Percentiles rank a stretch among this genome's conserved stretches.
Evolutionary conservation across 1,140 invertebrate genomes (phyloP).

Genomic region (Sitophilus oryzae): DNA sequence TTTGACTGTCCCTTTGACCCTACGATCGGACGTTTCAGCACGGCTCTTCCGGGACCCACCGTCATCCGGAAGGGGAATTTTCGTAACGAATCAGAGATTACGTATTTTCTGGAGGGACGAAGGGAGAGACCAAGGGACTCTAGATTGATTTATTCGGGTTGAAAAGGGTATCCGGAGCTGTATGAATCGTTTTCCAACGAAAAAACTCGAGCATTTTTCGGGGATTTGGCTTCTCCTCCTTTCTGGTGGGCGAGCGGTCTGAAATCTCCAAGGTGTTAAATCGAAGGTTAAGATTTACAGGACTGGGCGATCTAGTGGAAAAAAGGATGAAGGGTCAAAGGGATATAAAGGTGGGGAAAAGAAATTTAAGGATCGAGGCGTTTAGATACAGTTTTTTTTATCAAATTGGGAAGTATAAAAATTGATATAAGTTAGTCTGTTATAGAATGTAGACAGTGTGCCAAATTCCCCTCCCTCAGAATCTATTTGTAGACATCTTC

Average conservation of each 20-base stretch:
- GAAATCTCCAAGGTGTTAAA: constrained; percentile 18
- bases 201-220: constrained; percentile 1
- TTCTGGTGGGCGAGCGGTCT: too few relatives aligned
- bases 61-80: constrained; percentile 5
- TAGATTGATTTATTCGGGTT: constrained; percentile 19
- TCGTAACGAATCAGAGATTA: constrained; percentile 15
- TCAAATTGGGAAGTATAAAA: too few relatives aligned
- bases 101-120: constrained; percentile 10
- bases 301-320: too few relatives aligned
- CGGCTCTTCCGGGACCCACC: not conserved
- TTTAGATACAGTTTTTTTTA: not conserved
- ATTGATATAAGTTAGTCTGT: too few relatives aligned
- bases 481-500: too few relatives aligned
- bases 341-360: too few relatives aligned
- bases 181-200: constrained; percentile 17
- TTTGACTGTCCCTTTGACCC: too few relatives aligned
- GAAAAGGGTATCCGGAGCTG: constrained; percentile 10
- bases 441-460: too few relatives aligned
- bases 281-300: constrained; percentile 20
- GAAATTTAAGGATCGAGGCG: constrained; percentile 5
- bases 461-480: too few relatives aligned
- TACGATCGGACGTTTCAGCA: not conserved
- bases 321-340: too few relatives aligned
- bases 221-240: constrained; percentile 16
- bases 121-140: too few relatives aligned